phyloP scores from a whole-genome alignment of 2,888 invertebrate genomes.

The Orthosia gracilis region DNA sequence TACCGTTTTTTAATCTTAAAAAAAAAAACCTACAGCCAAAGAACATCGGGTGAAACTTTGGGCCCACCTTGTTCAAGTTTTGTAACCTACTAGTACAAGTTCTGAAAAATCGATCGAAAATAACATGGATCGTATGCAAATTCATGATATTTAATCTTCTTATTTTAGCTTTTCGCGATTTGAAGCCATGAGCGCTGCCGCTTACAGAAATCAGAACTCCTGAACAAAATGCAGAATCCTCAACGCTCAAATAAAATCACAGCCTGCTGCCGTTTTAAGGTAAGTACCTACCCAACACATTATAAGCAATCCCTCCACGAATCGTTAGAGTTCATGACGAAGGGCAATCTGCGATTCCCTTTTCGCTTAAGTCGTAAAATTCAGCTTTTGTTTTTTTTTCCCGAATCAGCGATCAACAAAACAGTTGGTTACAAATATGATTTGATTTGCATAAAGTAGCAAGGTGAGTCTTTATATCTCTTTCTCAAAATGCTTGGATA shows the following conservation, averaged over 20 bases:
- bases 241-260: not conserved
- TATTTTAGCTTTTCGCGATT: not conserved
- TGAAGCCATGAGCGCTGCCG: not conserved
- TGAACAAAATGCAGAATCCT: not conserved
- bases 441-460: conserved; percentile 16
- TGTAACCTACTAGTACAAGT: not conserved
- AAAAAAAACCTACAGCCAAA: no score
- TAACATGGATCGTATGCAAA: no score
- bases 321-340: conserved; percentile 29
- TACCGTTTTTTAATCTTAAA: no score
- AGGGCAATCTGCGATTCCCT: conserved; percentile 21
- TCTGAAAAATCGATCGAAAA: no score
- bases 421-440: conserved; percentile 20
- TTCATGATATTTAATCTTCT: no score
- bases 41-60: no score
- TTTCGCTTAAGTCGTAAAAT: conserved; percentile 35
- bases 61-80: no score
- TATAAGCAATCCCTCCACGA: not conserved
- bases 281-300: not conserved
- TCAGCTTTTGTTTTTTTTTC: conserved; percentile 37
- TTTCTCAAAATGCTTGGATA: conserved; percentile 14
- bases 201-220: not conserved
- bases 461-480: conserved; percentile 4
- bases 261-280: not conserved
- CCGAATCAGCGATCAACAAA: conserved; percentile 24